These are phyloP conservation scores for Lichenostomus cassidix DNA, from an alignment of 2,113 vertebrate genomes.

Conservation along the genomic window DNA sequence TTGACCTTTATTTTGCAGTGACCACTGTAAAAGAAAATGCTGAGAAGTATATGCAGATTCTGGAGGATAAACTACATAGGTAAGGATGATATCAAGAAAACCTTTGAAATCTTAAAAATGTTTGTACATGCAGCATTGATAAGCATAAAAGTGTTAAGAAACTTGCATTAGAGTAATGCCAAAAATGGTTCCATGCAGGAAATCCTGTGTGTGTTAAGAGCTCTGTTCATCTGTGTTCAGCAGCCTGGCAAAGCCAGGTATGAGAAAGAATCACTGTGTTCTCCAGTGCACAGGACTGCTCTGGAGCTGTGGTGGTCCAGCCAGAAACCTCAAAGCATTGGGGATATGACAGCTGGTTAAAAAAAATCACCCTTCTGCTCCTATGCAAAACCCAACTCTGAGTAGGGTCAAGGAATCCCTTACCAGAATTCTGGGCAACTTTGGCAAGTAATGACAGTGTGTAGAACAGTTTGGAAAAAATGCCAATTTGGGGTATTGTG, in stretches of 20 bases:
- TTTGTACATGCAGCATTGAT: not conserved
- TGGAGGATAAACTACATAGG: slow-evolving; percentile 84
- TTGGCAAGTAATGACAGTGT: not conserved
- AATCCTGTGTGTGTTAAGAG: rapidly evolving
- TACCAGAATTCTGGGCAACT: not conserved
- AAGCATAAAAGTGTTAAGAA: not conserved
- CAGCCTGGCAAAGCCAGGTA: not conserved
- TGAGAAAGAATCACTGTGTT: not conserved
- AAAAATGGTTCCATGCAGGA: not conserved
- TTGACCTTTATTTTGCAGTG: slow-evolving; percentile 73
- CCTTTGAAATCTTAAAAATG: not conserved
- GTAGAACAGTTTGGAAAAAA: not conserved
- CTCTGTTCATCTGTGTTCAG: not conserved
- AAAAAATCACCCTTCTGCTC: not conserved
- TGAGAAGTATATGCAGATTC: slow-evolving; percentile 78
- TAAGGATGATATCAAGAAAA: slow-evolving; percentile 41
- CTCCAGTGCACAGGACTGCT: rapidly evolving
- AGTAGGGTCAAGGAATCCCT: not conserved
- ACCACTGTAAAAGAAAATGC: slow-evolving; percentile 77
- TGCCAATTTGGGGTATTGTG: not conserved
- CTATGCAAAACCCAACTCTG: not conserved
- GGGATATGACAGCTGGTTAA: not conserved
- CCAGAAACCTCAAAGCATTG: not conserved
- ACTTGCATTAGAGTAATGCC: not conserved
- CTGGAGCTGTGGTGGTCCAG: not conserved